Evolutionary conservation across 1,140 invertebrate genomes (phyloP), one percentile per base, ranked within the genome.

Genomic region (Nebria ingens): DNA sequence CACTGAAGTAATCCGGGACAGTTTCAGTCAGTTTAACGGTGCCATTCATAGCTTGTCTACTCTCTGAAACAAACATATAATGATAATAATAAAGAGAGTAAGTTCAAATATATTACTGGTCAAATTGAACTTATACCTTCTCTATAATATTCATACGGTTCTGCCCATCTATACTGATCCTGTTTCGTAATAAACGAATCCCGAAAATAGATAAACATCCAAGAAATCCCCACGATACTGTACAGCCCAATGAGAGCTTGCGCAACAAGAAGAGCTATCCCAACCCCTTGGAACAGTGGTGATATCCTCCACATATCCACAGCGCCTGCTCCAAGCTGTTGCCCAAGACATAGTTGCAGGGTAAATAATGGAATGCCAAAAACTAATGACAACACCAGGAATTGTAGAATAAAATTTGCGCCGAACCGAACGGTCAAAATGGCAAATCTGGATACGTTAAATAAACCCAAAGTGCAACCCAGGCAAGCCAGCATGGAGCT

Each of bases 271-370:
- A 94, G 70, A 0, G 89, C 83, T 53, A 93, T 84, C 20, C 91
- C 91, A 25, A 93, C 86, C 6, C 89, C 88, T 73, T 89, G 86
- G 68, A 93, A 93, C 56, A 93, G 81, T 0, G 92, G 92, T 45
- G 90, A 93, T 62, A 95, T 92, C 60, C 79, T 83, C 91, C 91
- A 95, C 89, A 94, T 93, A 60, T 92, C 88, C 22, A 94, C 80
- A 2, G 87, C 84, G 0, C 91, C 91, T 0, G 86, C 80, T n/a
- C 83, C 81, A 34, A 93, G 73, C 65, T 89, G 84, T 69, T 92
- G 87, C 2, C 92, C 92, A 34, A 93, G 73, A 58, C 87, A 87
- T 67, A 91, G 79, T 67, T 92, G 86, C 49, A 94, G 77, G 25
- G 88, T 89, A 54, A 93, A 80, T 45, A 94, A 68, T 6, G 92